Percentiles rank a stretch among this genome's conserved stretches.
These are phyloP conservation scores for Gorsachius goisagi DNA, from an alignment of 2,113 vertebrate species.

Conservation along the genomic window DNA sequence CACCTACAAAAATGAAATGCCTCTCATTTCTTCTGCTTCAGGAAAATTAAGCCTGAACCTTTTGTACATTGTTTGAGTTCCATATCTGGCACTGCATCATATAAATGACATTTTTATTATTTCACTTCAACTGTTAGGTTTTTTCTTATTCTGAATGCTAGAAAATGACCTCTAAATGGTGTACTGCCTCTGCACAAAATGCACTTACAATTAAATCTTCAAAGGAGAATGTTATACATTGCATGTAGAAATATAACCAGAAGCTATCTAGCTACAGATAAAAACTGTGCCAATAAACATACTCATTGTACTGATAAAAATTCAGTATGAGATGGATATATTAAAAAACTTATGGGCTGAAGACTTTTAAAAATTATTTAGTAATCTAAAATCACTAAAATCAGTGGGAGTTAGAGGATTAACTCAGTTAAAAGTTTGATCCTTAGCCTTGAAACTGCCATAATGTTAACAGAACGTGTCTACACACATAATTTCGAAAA, in stretches of 20 bases:
- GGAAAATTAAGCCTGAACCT: conserved; percentile 44
- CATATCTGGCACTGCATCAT: neutral
- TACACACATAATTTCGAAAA: conserved; percentile 5
- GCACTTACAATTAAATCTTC: neutral
- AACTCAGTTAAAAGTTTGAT: neutral
- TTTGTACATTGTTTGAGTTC: conserved; percentile 16
- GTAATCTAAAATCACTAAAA: neutral
- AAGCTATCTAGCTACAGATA: neutral
- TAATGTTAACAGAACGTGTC: conserved; percentile 2
- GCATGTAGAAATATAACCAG: neutral
- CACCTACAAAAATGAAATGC: conserved; percentile 68
- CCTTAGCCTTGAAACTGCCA: conserved; percentile 13
- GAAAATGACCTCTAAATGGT: conserved; percentile 31
- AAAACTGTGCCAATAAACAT: conserved; percentile 8
- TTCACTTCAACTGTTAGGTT: conserved; percentile 16
- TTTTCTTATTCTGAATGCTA: neutral
- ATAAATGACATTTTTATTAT: conserved; percentile 22
- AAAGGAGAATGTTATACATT: neutral
- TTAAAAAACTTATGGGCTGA: neutral
- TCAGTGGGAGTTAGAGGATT: neutral
- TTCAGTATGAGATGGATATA: neutral
- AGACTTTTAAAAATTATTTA: neutral
- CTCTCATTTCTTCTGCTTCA: conserved; percentile 63
- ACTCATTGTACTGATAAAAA: neutral
- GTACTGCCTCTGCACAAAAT: neutral